Conservation (phyloP, 2,113 vertebrate species). For the human (Homo sapiens) region GRCh38 chr2:113909501-113910000, state of each 20-base stretch:
- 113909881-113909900: background rate
- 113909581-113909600: background rate
- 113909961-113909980: background rate
- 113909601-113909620: background rate
- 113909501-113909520: background rate
- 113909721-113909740: background rate
- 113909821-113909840: background rate
- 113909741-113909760: background rate
- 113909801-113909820: background rate
- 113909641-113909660: background rate
- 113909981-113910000: background rate
- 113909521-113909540: background rate
- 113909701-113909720: background rate
- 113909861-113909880: background rate
- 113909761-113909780: background rate
- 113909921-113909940: slow-evolving; percentile 6
- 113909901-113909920: background rate
- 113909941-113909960: background rate
- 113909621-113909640: background rate
- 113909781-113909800: background rate
- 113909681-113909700: background rate
- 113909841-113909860: background rate
- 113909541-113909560: background rate
- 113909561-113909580: background rate
- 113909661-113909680: background rate